Conservation (phyloP, 2,797 vertebrate genomes). For the Protosalanx chinensis region DNA sequence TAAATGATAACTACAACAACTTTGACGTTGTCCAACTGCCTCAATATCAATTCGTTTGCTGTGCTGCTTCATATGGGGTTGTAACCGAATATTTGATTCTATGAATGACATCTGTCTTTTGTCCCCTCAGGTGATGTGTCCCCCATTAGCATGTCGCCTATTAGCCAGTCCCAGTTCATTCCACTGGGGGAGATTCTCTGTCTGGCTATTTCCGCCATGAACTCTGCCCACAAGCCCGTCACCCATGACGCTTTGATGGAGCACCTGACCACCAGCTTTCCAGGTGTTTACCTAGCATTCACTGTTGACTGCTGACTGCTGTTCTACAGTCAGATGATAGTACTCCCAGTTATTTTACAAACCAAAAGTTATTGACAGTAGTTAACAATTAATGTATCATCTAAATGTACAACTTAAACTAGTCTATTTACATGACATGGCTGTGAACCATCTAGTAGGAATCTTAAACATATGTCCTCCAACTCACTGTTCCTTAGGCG, state of each 20-base stretch:
- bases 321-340: background rate
- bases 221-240: constrained; percentile 93
- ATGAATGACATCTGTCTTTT: background rate
- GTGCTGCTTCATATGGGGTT: background rate
- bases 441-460: background rate
- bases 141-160: constrained; percentile 99
- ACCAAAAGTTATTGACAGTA: too few relatives aligned
- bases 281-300: constrained; percentile 68
- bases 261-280: constrained; percentile 95
- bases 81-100: background rate
- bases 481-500: constrained; percentile 70
- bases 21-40: background rate
- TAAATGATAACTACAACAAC: background rate
- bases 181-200: constrained; percentile 97
- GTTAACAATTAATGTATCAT: too few relatives aligned
- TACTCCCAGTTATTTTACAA: too few relatives aligned
- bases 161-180: constrained; percentile 99
- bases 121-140: constrained; percentile 92
- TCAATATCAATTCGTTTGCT: too few relatives aligned
- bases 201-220: constrained; percentile 98
- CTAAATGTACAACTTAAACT: background rate
- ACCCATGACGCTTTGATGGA: constrained; percentile 97
- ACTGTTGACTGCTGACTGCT: background rate
- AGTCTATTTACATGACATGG: background rate
- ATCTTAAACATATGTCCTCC: background rate